phyloP scores from a whole-genome alignment of 53 echinoderm and acorn worm species.

The Henricia sp. region DNA sequence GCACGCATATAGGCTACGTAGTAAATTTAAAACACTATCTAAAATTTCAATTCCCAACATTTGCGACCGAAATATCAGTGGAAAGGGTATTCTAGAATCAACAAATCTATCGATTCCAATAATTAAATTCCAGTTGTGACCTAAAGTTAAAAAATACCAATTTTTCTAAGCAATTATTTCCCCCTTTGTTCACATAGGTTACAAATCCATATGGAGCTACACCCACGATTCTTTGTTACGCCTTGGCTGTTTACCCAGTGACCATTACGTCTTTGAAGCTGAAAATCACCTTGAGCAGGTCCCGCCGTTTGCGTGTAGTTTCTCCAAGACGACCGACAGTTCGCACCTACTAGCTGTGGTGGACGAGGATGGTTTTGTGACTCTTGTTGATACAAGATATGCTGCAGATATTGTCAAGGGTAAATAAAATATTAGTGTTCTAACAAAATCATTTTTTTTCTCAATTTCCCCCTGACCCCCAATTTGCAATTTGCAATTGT shows the following conservation, averaged over 20 bases:
- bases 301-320: constrained; percentile 91
- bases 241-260: constrained; percentile 54
- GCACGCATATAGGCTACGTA: background rate
- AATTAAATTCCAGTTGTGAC: background rate
- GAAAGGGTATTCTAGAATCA: background rate
- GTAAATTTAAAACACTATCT: background rate
- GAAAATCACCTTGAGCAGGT: constrained; percentile 73
- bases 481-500: too few species aligned
- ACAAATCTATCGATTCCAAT: background rate
- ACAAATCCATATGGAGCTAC: constrained; percentile 25
- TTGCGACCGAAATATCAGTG: background rate
- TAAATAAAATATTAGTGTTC: too few species aligned
- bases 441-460: too few species aligned
- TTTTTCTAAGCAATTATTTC: background rate
- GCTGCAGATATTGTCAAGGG: constrained; percentile 65
- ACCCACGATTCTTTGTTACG: constrained; percentile 8
- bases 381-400: constrained; percentile 74
- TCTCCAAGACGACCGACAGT: constrained; percentile 55
- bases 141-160: background rate
- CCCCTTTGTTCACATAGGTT: background rate
- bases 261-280: constrained; percentile 61
- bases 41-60: background rate
- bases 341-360: constrained; percentile 82
- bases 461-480: too few species aligned
- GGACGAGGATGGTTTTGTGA: constrained; percentile 94